Conservation (phyloP, 2,888 invertebrate species). For the Siphonodentalium dalli region DNA sequence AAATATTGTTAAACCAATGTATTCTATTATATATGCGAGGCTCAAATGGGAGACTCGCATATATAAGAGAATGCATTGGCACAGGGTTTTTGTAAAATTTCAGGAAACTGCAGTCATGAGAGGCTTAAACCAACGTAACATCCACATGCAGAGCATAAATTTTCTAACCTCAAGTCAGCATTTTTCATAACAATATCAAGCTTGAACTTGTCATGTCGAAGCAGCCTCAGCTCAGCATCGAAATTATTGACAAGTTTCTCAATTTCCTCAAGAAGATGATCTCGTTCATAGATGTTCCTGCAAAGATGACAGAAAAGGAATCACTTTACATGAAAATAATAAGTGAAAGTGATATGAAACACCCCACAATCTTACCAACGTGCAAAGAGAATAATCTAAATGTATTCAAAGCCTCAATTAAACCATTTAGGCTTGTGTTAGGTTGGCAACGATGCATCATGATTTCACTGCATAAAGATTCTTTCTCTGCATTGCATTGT, state of each 20-base stretch:
- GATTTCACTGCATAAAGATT: too few relatives aligned
- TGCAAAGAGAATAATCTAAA: neutral
- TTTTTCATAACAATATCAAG: conserved; percentile 62
- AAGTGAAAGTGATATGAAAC: neutral
- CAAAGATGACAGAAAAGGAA: conserved; percentile 8
- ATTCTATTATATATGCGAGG: too few relatives aligned
- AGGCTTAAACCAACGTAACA: too few relatives aligned
- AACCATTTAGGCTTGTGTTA: too few relatives aligned
- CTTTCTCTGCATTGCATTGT: too few relatives aligned
- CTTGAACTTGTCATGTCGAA: conserved; percentile 62
- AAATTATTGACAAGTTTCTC: conserved; percentile 72
- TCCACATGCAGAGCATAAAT: too few relatives aligned
- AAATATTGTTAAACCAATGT: too few relatives aligned
- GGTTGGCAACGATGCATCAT: too few relatives aligned
- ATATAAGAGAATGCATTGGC: too few relatives aligned
- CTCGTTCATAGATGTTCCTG: conserved; percentile 69
- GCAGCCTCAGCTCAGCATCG: conserved; percentile 68
- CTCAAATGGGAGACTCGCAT: too few relatives aligned
- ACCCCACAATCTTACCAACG: neutral
- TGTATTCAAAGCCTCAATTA: neutral
- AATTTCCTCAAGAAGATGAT: conserved; percentile 72
- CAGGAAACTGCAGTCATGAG: too few relatives aligned
- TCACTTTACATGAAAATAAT: neutral
- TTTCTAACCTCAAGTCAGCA: conserved; percentile 62
- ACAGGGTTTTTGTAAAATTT: too few relatives aligned